These are phyloP conservation scores for Campoplex nolae DNA, from an alignment of 2,888 invertebrate genomes.

Conservation along the genomic window DNA sequence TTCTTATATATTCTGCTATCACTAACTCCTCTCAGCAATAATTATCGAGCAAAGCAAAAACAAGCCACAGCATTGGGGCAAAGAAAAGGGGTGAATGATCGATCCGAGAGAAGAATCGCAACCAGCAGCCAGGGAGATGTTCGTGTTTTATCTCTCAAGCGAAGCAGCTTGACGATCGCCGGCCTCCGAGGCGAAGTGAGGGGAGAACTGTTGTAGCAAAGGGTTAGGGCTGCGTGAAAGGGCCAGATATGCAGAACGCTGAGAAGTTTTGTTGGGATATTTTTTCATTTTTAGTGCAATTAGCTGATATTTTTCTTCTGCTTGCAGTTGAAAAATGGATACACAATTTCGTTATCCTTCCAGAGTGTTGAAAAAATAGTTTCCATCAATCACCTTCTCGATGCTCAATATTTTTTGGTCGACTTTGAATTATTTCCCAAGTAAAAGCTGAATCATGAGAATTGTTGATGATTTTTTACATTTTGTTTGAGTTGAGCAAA, in stretches of 20 bases:
- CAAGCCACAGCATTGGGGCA: neutral
- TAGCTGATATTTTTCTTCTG: neutral
- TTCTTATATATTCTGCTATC: neutral
- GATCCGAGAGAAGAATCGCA: conserved; percentile 17
- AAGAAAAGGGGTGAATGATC: conserved; percentile 15
- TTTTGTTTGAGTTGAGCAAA: conserved; percentile 63
- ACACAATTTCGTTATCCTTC: too few relatives aligned
- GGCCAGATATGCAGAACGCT: conserved; percentile 70
- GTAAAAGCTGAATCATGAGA: neutral
- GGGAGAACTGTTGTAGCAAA: conserved; percentile 51
- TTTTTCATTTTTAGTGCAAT: neutral
- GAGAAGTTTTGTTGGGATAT: conserved; percentile 59
- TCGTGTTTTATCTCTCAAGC: conserved; percentile 79
- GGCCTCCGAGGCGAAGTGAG: conserved; percentile 62
- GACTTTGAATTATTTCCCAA: neutral
- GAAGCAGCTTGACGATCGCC: conserved; percentile 39
- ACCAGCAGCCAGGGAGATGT: conserved; percentile 53
- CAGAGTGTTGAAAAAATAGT: too few relatives aligned
- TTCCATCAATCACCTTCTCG: neutral
- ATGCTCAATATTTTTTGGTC: neutral
- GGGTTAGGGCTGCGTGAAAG: conserved; percentile 68
- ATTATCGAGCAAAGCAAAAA: neutral
- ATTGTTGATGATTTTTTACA: neutral
- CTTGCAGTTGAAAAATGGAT: neutral
- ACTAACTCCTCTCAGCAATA: neutral